phyloP scores from a whole-genome alignment of 1,140 invertebrate species.

The Diachasmimorpha longicaudata region DNA sequence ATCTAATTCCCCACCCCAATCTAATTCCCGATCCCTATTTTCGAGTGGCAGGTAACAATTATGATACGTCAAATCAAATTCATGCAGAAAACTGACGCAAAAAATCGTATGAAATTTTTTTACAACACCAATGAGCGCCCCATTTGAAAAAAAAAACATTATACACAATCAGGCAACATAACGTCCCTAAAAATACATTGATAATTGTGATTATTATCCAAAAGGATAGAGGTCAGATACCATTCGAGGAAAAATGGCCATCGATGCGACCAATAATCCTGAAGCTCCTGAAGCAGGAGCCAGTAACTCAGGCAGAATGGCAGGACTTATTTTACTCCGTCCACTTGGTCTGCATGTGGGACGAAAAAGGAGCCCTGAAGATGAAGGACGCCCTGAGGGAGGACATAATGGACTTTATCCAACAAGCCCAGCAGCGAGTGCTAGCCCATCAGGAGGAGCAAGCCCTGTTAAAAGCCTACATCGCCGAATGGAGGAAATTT shows the following conservation, averaged over 20 bases:
- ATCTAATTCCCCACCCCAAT: no score
- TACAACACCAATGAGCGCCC: no score
- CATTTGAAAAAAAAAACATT: no score
- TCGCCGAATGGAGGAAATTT: conserved; percentile 96
- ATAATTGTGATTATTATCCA: no score
- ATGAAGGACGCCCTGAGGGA: conserved; percentile 87
- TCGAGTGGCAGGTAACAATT: no score
- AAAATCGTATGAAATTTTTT: no score
- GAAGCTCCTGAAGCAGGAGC: conserved; percentile 90
- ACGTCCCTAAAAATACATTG: no score
- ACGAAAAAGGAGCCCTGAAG: conserved; percentile 91
- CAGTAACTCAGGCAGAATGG: conserved; percentile 94
- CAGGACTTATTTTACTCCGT: conserved; percentile 96
- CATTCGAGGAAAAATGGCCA: conserved; percentile 96
- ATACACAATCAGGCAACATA: no score
- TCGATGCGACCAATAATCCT: conserved; percentile 91
- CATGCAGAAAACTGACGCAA: no score
- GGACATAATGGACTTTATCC: conserved; percentile 94
- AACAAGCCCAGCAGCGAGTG: conserved; percentile 90
- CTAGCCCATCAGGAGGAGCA: conserved; percentile 92
- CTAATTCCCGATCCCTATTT: no score
- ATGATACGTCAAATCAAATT: no score
- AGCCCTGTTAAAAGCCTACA: conserved; percentile 93
- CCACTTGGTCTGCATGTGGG: conserved; percentile 94
- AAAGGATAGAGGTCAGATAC: conserved; percentile 64